A percentile compares a stretch with the other conserved stretches of the same genome.
These are phyloP conservation scores for Diadumene lineata DNA, from an alignment of 92 coral and sea anemone species.

Conservation along the genomic window DNA sequence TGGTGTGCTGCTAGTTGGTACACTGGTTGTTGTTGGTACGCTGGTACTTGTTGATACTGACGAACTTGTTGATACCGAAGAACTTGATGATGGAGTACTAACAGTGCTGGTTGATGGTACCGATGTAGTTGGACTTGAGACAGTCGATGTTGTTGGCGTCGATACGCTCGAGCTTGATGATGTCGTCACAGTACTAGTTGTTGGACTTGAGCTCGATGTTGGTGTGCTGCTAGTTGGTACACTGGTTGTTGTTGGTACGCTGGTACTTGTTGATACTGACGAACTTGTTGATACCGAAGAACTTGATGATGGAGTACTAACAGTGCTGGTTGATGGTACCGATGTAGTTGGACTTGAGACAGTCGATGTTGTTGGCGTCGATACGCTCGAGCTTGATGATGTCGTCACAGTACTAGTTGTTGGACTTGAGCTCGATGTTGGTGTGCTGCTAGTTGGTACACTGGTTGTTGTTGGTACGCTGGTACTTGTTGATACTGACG, in stretches of 20 bases:
- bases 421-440: conserved; percentile 20
- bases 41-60: background rate
- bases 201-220: background rate
- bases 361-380: conserved; percentile 1
- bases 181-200: background rate
- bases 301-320: conserved; percentile 47
- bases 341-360: background rate
- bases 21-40: conserved; percentile 12
- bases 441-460: conserved; percentile 10
- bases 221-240: conserved; percentile 12
- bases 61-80: conserved; percentile 3
- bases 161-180: background rate
- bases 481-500: background rate
- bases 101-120: background rate
- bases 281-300: background rate
- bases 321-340: conserved; percentile 33
- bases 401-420: conserved; percentile 11
- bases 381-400: background rate
- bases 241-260: conserved; percentile 7
- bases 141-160: conserved; percentile 23
- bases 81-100: background rate
- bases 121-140: background rate
- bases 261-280: background rate
- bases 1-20: conserved; percentile 14
- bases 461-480: conserved; percentile 19